These are phyloP conservation scores for Sylvietta virens DNA, from an alignment of 2,113 vertebrate genomes.

Conservation along the genomic window DNA sequence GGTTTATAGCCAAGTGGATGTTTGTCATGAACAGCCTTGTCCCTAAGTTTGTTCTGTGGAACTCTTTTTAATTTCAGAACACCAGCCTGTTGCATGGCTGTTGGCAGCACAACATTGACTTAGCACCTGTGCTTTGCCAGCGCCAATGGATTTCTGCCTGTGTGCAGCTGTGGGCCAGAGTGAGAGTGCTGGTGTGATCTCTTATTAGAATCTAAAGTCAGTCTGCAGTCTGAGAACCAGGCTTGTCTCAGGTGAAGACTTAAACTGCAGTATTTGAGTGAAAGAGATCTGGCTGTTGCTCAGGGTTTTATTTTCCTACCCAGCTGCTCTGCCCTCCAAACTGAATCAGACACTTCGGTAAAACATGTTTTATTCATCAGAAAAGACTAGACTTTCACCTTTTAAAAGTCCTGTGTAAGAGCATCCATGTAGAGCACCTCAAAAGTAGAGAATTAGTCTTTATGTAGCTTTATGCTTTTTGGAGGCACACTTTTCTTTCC, in stretches of 20 bases:
- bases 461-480: background rate
- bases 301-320: background rate
- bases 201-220: background rate
- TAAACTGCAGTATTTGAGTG: background rate
- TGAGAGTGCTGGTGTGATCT: background rate
- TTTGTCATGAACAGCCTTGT: background rate
- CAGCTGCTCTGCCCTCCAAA: background rate
- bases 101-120: background rate
- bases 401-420: background rate
- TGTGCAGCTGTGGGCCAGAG: background rate
- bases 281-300: background rate
- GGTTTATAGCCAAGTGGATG: background rate
- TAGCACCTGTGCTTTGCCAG: background rate
- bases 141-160: background rate
- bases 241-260: background rate
- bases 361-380: background rate
- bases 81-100: background rate
- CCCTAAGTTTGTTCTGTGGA: conserved; percentile 6
- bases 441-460: background rate
- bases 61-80: background rate
- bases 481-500: background rate
- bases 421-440: background rate
- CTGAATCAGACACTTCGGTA: background rate
- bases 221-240: background rate
- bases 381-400: background rate